These are phyloP conservation scores for Caenorhabditis panamensis DNA, from an alignment of 2,888 invertebrate genomes.

Conservation along the genomic window DNA sequence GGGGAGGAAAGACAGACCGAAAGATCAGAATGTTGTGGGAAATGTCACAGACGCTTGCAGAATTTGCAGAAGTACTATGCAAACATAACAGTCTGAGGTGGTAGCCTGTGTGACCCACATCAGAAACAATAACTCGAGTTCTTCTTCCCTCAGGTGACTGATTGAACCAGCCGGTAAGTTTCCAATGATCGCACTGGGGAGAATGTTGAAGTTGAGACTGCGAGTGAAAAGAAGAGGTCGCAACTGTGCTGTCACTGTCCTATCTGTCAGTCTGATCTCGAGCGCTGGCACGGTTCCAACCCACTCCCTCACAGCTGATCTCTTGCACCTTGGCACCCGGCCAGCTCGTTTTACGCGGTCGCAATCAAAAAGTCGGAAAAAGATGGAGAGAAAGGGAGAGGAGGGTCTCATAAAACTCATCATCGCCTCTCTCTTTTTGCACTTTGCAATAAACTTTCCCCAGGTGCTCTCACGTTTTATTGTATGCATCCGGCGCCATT, in stretches of 20 bases:
- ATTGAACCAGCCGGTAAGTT: too few relatives aligned
- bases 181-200: too few relatives aligned
- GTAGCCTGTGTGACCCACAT: too few relatives aligned
- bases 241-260: too few relatives aligned
- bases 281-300: constrained; percentile 3
- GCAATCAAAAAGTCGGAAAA: too few relatives aligned
- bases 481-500: not conserved
- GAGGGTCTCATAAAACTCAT: not conserved
- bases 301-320: not conserved
- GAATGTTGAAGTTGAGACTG: too few relatives aligned
- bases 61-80: too few relatives aligned
- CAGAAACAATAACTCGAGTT: too few relatives aligned
- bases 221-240: not conserved
- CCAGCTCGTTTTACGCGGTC: not conserved
- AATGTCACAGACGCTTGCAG: too few relatives aligned
- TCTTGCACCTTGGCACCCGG: not conserved
- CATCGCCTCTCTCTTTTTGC: not conserved
- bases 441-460: constrained; percentile 7
- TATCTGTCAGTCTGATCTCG: not conserved
- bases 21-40: constrained; percentile 27
- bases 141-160: too few relatives aligned
- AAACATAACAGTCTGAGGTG: too few relatives aligned
- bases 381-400: not conserved
- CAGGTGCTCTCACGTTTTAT: not conserved
- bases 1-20: not conserved